Evolutionary conservation across 2,888 invertebrate species (phyloP), one percentile per base, ranked within the genome.

Genomic region (Poecilobothrus nobilitatus): DNA sequence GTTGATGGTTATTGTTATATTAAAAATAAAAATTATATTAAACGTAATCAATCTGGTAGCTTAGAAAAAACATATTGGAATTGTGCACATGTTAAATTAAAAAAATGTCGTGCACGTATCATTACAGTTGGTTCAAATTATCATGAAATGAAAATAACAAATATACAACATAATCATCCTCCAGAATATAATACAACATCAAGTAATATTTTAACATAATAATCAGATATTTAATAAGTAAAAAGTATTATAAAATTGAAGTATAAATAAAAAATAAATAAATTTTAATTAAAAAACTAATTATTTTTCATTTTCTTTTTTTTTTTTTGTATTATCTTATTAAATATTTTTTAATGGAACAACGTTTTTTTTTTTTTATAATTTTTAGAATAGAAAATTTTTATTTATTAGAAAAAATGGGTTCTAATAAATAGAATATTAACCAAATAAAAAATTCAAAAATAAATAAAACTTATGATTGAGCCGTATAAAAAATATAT

Each of bases 11-110:
- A 73, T 71, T 72, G 75, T 0, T 78, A 75, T 68, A 75, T 76
- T 41, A 76, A 73, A 68, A 77, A 77, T 69, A 76, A 76, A 72
- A 73, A 68, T 1, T 74, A 74, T 63, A 53, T 53, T 18, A 53
- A 53, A 53, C 15, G 53, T 12, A 53, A 53, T 53, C 53, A 53
- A 53, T 53, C 53, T 53, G 53, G 53, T 4, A n/a, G 53, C 6
- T 72, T 71, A 20, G 72, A 73, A n/a, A 74, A 74, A 68, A 71
- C 76, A 0, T 78, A 77, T 70, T 77, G 77, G 77, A 76, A 72
- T 67, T 78, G 77, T 73, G 72, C 76, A 0, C 73, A 75, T 66
- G 73, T 74, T 5, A 76, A 75, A 68, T 66, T 71, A 61, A 74
- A 74, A 69, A 76, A 76, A 69, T 77, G 76, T 70, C 74, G 74